phyloP scores from a whole-genome alignment of 23 tunicate species.

The Phallusia fumigata region DNA sequence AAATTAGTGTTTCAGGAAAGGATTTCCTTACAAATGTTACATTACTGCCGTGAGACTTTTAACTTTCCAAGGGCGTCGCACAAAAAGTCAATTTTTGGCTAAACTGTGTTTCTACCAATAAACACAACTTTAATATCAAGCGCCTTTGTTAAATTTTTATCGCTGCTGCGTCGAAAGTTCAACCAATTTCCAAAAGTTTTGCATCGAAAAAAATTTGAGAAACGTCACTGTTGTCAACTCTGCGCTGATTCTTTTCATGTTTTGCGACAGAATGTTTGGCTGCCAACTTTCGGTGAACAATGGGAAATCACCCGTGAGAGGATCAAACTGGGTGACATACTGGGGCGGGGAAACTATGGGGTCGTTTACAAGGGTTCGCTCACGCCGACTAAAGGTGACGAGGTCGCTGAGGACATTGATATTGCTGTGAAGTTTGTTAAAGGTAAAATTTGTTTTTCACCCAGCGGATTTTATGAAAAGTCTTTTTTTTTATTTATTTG shows the following conservation, averaged over 20 bases:
- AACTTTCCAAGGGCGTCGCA: too few relatives aligned
- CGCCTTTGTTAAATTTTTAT: too few relatives aligned
- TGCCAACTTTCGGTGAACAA: constrained; percentile 70
- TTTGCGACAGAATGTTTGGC: constrained; percentile 31
- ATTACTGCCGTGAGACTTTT: too few relatives aligned
- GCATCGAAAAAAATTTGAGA: too few relatives aligned
- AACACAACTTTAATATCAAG: too few relatives aligned
- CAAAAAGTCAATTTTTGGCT: too few relatives aligned
- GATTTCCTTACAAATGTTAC: too few relatives aligned
- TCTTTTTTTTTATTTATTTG: neutral
- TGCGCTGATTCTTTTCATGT: neutral
- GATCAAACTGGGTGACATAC: constrained; percentile 48
- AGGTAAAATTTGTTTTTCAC: constrained; percentile 5
- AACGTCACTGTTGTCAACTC: too few relatives aligned
- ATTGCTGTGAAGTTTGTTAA: constrained; percentile 43
- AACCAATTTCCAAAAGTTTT: too few relatives aligned
- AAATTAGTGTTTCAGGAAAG: too few relatives aligned
- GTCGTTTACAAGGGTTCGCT: constrained; percentile 46
- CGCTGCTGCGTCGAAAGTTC: too few relatives aligned
- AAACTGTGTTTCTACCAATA: too few relatives aligned
- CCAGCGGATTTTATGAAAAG: neutral
- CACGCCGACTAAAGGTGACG: neutral
- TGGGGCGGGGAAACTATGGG: constrained; percentile 82
- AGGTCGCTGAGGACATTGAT: neutral
- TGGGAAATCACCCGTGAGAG: constrained; percentile 63